phyloP scores from a whole-genome alignment of 2,888 invertebrate species.

The Trissoscelio sp. region DNA sequence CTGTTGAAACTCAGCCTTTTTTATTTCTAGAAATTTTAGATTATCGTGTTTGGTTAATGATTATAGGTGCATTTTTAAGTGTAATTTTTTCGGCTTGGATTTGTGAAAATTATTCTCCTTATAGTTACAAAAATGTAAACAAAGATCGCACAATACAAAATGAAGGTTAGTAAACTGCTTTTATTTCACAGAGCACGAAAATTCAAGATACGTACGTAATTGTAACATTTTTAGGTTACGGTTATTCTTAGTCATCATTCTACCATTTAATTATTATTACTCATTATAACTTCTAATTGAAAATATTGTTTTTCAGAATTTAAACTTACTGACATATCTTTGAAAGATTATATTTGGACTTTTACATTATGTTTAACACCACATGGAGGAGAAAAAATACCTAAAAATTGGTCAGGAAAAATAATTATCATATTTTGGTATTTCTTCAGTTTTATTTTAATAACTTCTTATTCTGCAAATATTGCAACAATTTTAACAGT shows the following conservation, averaged over 20 bases:
- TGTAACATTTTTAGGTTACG: no score
- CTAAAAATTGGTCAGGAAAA: conserved; percentile 23
- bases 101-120: conserved; percentile 23
- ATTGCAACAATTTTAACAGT: conserved; percentile 13
- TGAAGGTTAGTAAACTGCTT: no score
- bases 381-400: neutral
- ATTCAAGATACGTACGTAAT: no score
- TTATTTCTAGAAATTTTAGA: conserved; percentile 23
- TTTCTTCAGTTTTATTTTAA: neutral
- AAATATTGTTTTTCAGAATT: neutral
- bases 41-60: conserved; percentile 21
- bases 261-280: no score
- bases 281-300: no score
- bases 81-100: conserved; percentile 11
- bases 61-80: neutral
- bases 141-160: no score
- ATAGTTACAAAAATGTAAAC: conserved; percentile 7
- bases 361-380: neutral
- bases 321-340: neutral
- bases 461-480: conserved; percentile 8
- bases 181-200: no score
- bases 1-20: neutral
- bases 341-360: conserved; percentile 10
- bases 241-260: no score
- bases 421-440: conserved; percentile 18